phyloP scores from a whole-genome alignment of 2,113 vertebrate genomes.

The Butastur rufipennis region DNA sequence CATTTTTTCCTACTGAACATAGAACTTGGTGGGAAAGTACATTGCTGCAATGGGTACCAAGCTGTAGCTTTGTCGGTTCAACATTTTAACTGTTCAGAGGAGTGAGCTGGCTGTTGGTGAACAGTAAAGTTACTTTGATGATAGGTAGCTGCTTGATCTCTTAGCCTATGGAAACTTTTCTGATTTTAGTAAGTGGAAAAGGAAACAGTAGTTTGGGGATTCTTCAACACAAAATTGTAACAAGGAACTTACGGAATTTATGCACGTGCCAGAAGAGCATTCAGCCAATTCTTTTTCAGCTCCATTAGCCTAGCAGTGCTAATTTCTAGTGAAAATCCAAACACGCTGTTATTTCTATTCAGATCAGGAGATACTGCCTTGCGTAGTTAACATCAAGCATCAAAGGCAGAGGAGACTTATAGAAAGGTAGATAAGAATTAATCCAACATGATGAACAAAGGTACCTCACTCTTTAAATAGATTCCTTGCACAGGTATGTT shows the following conservation, averaged over 20 bases:
- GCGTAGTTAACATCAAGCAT: background rate
- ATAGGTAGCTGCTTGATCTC: background rate
- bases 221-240: background rate
- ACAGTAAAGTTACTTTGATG: background rate
- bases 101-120: background rate
- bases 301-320: background rate
- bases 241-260: background rate
- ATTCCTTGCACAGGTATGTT: background rate
- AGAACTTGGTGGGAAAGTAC: background rate
- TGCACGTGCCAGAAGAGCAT: background rate
- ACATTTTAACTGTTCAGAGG: background rate
- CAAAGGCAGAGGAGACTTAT: rapidly evolving
- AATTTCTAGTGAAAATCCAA: background rate
- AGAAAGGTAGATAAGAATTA: background rate
- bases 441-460: background rate
- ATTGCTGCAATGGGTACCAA: background rate
- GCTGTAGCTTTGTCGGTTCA: background rate
- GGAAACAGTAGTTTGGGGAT: background rate
- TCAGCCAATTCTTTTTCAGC: background rate
- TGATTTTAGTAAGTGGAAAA: background rate
- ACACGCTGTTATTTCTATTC: background rate
- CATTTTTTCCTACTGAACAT: background rate
- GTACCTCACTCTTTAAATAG: background rate
- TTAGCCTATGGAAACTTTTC: background rate
- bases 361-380: background rate